Evolutionary conservation across 2,797 vertebrate genomes (phyloP).

Genomic region (Acanthis flammea): DNA sequence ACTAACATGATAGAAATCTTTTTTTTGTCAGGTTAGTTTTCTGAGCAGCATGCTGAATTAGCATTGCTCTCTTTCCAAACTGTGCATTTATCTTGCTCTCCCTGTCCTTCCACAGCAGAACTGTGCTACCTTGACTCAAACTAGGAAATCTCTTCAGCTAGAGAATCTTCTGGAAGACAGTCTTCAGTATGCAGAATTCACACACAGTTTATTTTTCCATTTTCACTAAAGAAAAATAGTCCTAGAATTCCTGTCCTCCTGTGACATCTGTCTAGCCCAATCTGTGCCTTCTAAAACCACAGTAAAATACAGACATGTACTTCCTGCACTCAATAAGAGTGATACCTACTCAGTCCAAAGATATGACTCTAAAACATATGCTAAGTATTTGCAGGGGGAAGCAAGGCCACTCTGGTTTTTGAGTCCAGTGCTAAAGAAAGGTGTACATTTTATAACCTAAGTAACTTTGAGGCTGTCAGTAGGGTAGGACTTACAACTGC

Average conservation of each 20-base stretch:
- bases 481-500: not conserved
- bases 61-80: not conserved
- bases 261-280: not conserved
- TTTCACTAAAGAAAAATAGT: not conserved
- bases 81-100: not conserved
- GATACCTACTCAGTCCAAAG: not conserved
- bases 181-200: not conserved
- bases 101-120: not conserved
- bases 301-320: not conserved
- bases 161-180: not conserved
- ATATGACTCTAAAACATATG: rapidly evolving
- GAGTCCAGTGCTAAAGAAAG: not conserved
- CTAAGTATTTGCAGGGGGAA: not conserved
- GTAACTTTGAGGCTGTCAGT: not conserved
- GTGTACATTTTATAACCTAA: not conserved
- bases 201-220: rapidly evolving
- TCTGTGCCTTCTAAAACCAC: not conserved
- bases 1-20: not conserved
- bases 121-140: not conserved
- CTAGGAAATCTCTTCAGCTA: not conserved
- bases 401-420: not conserved
- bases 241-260: not conserved
- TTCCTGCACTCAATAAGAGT: not conserved
- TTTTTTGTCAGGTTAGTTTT: not conserved
- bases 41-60: not conserved